Evolutionary conservation across 2,888 invertebrate species (phyloP).

Genomic region (Baronia brevicornis): DNA sequence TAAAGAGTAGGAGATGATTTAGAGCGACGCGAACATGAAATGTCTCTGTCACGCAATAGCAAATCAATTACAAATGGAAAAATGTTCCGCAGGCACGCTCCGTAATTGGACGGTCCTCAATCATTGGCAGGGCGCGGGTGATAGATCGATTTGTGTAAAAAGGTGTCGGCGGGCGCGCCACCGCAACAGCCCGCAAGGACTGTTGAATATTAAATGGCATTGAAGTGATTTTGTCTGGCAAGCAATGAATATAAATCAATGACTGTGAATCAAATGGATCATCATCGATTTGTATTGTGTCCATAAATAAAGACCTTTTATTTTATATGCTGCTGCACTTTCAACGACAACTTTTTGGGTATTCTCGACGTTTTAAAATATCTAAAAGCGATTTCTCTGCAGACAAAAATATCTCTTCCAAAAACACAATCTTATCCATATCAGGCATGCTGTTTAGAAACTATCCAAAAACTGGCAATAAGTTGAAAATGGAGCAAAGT

Average conservation of each 20-base stretch:
- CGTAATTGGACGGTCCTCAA: slow-evolving; percentile 58
- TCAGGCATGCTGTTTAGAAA: no score
- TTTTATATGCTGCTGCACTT: no score
- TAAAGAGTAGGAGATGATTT: no score
- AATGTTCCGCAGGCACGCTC: slow-evolving; percentile 37
- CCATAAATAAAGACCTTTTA: no score
- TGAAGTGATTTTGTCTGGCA: slow-evolving; percentile 43
- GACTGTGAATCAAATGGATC: slow-evolving; percentile 6
- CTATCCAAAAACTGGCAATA: no score
- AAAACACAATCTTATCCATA: no score
- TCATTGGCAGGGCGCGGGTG: slow-evolving; percentile 28
- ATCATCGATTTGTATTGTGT: no score
- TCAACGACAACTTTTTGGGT: no score
- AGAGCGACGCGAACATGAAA: slow-evolving; percentile 20
- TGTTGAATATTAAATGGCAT: slow-evolving; percentile 55
- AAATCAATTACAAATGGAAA: slow-evolving; percentile 50
- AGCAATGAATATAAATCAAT: slow-evolving; percentile 19
- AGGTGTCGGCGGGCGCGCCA: slow-evolving; percentile 40
- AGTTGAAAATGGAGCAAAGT: no score
- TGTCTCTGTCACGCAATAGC: slow-evolving; percentile 30
- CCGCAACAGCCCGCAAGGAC: slow-evolving; percentile 34
- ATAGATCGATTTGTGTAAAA: slow-evolving; percentile 39
- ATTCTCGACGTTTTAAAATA: no score
- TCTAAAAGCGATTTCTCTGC: no score
- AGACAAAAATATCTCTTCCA: no score